Conservation (phyloP, 2,797 vertebrate species). For the Spheniscus humboldti region DNA sequence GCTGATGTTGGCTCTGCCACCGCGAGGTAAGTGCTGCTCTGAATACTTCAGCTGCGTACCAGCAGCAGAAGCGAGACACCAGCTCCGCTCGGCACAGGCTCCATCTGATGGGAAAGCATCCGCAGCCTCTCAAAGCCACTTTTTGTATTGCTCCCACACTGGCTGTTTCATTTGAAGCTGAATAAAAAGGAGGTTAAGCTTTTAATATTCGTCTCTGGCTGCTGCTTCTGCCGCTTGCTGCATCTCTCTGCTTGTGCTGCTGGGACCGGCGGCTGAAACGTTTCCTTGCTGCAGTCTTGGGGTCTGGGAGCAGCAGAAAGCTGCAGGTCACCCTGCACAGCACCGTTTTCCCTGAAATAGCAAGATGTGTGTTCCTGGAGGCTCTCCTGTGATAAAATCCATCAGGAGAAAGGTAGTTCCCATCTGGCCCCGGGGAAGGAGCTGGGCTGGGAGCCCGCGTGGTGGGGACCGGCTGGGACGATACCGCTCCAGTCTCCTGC, state of each 20-base stretch:
- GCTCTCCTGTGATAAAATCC: background rate
- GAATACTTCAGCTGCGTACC: background rate
- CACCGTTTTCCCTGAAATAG: background rate
- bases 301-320: background rate
- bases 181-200: background rate
- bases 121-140: accelerated
- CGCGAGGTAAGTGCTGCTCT: background rate
- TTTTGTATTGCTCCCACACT: background rate
- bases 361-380: no score
- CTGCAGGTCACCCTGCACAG: background rate
- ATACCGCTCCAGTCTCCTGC: accelerated
- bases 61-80: background rate
- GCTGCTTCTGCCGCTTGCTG: background rate
- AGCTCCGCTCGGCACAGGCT: accelerated
- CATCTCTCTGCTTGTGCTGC: background rate
- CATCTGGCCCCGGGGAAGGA: accelerated
- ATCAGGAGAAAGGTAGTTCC: background rate
- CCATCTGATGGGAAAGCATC: background rate
- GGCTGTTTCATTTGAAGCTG: background rate
- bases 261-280: background rate
- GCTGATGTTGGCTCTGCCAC: background rate
- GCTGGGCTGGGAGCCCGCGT: background rate
- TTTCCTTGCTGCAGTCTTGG: background rate
- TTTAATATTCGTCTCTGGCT: background rate
- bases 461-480: background rate